These are phyloP conservation scores for Prunella himalayana DNA, from an alignment of 2,113 vertebrate species.

Conservation along the genomic window DNA sequence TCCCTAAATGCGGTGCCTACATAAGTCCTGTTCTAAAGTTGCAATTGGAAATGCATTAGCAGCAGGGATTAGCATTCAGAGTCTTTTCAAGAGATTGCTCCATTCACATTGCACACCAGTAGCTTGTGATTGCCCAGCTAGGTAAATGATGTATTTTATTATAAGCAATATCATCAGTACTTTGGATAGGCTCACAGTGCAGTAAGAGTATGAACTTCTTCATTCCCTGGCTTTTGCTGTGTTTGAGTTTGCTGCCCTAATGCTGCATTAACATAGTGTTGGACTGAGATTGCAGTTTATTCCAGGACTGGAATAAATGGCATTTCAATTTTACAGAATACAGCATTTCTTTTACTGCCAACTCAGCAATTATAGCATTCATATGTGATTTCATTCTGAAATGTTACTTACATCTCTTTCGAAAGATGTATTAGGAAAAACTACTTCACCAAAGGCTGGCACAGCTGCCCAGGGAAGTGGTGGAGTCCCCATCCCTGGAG, in stretches of 20 bases:
- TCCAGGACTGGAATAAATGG: not conserved
- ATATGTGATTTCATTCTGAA: not conserved
- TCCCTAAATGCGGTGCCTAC: not conserved
- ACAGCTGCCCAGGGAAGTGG: not conserved
- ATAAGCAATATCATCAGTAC: not conserved
- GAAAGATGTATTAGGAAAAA: not conserved
- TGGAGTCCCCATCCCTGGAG: not conserved
- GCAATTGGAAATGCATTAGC: slow-evolving; percentile 20
- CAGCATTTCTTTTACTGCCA: not conserved
- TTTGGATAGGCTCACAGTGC: not conserved
- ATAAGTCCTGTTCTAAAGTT: not conserved
- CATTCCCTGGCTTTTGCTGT: not conserved
- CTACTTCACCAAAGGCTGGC: not conserved
- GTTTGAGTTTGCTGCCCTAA: not conserved
- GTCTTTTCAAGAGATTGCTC: not conserved
- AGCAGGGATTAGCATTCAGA: not conserved
- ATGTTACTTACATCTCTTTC: not conserved
- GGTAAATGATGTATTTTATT: not conserved
- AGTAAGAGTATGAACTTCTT: not conserved
- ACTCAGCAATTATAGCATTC: not conserved
- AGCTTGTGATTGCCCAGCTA: not conserved
- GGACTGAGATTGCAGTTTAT: not conserved
- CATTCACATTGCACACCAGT: not conserved
- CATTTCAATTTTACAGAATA: not conserved
- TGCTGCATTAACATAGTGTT: not conserved